Percentiles rank a stretch among this genome's conserved stretches.
Conservation (phyloP, 2,113 vertebrate species). For the Corynorhinus townsendii region DNA sequence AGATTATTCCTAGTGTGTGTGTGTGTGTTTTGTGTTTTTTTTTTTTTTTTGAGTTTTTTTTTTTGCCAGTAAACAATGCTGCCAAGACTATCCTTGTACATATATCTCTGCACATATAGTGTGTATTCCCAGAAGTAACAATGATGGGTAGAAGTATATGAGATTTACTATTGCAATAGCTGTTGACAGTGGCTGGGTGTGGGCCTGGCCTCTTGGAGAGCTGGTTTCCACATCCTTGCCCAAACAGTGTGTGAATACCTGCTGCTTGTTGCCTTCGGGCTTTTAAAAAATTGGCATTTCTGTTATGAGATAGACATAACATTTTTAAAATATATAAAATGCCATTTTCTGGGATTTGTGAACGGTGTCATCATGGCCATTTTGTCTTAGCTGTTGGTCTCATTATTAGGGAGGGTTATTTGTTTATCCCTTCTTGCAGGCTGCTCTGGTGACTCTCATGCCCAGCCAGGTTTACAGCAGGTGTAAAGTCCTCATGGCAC, state of each 20-base stretch:
- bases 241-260: not conserved
- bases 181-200: not conserved
- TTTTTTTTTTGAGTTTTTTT: not conserved
- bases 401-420: not conserved
- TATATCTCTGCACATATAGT: no score
- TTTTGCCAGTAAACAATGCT: not conserved
- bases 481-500: not conserved
- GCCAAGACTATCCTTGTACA: not conserved
- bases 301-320: not conserved
- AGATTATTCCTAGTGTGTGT: not conserved
- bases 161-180: not conserved
- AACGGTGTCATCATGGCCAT: not conserved
- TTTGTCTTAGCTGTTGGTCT: not conserved
- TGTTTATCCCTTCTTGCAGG: not conserved
- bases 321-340: not conserved
- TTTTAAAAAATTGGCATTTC: not conserved
- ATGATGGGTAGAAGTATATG: not conserved
- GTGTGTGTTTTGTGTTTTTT: not conserved
- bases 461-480: not conserved
- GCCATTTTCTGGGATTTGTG: not conserved
- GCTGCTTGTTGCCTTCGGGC: not conserved
- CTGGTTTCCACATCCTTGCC: not conserved
- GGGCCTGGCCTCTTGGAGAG: not conserved
- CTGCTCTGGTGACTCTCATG: not conserved
- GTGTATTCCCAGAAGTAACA: not conserved